Conservation (phyloP, 2,113 vertebrate genomes). For the Peromyscus polionotus region DNA sequence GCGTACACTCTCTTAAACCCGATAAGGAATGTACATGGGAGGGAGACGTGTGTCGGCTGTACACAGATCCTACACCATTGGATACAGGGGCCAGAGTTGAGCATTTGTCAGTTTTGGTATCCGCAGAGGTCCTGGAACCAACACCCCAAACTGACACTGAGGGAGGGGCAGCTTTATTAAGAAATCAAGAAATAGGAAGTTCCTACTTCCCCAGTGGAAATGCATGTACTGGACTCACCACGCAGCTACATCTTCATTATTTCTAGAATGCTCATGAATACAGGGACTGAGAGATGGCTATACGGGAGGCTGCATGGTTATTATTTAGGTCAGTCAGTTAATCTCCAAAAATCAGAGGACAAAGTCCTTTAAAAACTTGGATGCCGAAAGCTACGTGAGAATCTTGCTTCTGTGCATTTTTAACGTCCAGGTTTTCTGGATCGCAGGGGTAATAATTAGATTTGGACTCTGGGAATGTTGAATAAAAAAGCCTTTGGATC, state of each 20-base stretch:
- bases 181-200: background rate
- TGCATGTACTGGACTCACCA: background rate
- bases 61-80: background rate
- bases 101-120: background rate
- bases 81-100: background rate
- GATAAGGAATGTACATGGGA: background rate
- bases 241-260: too few relatives aligned
- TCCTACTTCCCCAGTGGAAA: background rate
- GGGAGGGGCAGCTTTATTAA: background rate
- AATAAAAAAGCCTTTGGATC: constrained; percentile 60
- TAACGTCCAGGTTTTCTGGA: constrained; percentile 45
- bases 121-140: background rate
- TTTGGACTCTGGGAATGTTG: constrained; percentile 72
- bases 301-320: background rate
- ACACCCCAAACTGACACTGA: background rate
- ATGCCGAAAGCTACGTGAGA: background rate
- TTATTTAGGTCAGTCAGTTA: background rate
- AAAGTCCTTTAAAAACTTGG: background rate
- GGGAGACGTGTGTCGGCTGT: background rate
- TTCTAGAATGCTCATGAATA: background rate
- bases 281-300: background rate
- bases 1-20: background rate
- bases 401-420: constrained; percentile 44
- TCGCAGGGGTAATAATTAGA: constrained; percentile 53
- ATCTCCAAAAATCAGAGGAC: background rate